These are phyloP conservation scores for Andricus grossulariae DNA, from an alignment of 1,140 invertebrate genomes.

Conservation along the genomic window DNA sequence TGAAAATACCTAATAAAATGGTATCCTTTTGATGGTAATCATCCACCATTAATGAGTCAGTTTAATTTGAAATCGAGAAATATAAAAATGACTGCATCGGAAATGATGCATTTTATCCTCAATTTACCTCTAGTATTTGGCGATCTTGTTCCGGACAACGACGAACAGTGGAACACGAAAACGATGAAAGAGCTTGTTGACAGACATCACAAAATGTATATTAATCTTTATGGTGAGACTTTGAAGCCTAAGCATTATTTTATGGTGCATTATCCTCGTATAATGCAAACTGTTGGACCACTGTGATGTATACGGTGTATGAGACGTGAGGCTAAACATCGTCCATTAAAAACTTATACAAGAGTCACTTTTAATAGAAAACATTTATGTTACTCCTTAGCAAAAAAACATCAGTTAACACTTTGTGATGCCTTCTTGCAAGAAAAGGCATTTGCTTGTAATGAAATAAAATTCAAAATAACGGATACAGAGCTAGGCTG, in stretches of 20 bases:
- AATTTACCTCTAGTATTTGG: conserved; percentile 48
- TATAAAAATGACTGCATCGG: conserved; percentile 50
- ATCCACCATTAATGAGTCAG: conserved; percentile 42
- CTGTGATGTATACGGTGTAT: conserved; percentile 51
- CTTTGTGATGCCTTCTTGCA: conserved; percentile 43
- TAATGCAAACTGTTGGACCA: conserved; percentile 53
- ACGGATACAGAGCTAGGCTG: not conserved
- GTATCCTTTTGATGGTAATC: conserved; percentile 39
- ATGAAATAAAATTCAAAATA: conserved; percentile 23
- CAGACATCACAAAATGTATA: conserved; percentile 47
- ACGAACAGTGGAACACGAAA: conserved; percentile 43
- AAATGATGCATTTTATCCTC: conserved; percentile 48
- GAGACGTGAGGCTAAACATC: conserved; percentile 56
- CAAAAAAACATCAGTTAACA: conserved; percentile 52
- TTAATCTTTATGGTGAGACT: conserved; percentile 39
- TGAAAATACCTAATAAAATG: too few species aligned
- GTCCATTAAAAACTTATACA: conserved; percentile 46
- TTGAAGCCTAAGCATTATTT: conserved; percentile 58
- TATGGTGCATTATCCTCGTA: conserved; percentile 52
- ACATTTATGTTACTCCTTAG: conserved; percentile 50
- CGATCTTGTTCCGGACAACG: conserved; percentile 42
- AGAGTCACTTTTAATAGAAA: conserved; percentile 40
- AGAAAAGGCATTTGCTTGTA: conserved; percentile 33
- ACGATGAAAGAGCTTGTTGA: conserved; percentile 44
- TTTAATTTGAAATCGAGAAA: conserved; percentile 39